These are phyloP conservation scores for Chromobotia macracanthus DNA, from an alignment of 2,797 vertebrate species.

Conservation along the genomic window DNA sequence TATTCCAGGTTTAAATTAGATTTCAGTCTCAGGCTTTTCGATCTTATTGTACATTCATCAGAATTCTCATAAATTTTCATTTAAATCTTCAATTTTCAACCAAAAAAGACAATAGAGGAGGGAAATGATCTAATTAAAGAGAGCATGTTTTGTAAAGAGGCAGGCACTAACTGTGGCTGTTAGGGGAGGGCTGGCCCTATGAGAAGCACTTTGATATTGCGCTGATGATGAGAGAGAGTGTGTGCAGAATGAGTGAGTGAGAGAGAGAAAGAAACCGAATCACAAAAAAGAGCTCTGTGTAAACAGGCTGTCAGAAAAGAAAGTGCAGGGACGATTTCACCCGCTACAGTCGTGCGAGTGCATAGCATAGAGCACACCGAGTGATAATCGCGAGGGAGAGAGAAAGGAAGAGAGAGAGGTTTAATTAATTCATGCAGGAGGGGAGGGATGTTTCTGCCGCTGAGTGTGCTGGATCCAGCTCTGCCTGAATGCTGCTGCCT, in stretches of 20 bases:
- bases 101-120: background rate
- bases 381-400: conserved; percentile 56
- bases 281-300: conserved; percentile 54
- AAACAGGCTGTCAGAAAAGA: conserved; percentile 68
- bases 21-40: no score
- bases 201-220: conserved; percentile 61
- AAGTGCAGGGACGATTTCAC: conserved; percentile 61
- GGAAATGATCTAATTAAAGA: conserved; percentile 3
- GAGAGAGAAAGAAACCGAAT: conserved; percentile 33
- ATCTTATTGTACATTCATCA: no score
- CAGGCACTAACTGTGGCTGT: conserved; percentile 48
- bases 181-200: conserved; percentile 55
- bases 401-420: conserved; percentile 56
- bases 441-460: conserved; percentile 73
- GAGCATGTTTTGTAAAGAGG: conserved; percentile 1
- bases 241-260: conserved; percentile 23
- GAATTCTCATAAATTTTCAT: background rate
- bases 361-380: conserved; percentile 43
- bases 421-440: conserved; percentile 78
- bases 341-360: conserved; percentile 37
- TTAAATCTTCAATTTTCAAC: background rate
- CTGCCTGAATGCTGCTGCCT: conserved; percentile 58
- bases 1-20: no score
- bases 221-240: conserved; percentile 53
- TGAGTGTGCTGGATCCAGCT: conserved; percentile 65